Evolutionary conservation across 1,140 invertebrate genomes (phyloP).

Genomic region (Apis laboriosa): DNA sequence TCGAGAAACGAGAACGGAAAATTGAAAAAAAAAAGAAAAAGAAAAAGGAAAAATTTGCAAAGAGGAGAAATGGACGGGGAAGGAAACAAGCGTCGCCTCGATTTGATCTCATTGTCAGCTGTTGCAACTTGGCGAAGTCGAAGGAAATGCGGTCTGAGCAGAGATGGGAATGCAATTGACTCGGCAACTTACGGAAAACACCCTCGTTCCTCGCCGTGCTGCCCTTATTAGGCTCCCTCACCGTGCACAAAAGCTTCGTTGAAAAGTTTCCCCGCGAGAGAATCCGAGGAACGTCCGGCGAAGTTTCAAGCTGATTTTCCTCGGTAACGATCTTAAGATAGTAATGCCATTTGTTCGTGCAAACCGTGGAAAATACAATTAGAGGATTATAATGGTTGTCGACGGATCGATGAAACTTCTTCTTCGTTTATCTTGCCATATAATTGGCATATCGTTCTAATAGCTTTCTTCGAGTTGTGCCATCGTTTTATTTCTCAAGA

Average conservation of each 20-base stretch:
- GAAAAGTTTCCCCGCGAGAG: slow-evolving; percentile 19
- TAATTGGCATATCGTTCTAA: neutral
- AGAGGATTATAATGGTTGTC: neutral
- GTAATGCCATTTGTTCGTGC: neutral
- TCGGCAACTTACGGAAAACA: slow-evolving; percentile 38
- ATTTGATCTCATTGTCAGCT: slow-evolving; percentile 12
- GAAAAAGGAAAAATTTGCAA: neutral
- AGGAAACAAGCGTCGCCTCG: slow-evolving; percentile 31
- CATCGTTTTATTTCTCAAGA: neutral
- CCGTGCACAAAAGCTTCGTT: slow-evolving; percentile 23
- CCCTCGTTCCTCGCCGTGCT: neutral
- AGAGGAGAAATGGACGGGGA: neutral
- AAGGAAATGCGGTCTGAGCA: slow-evolving; percentile 14
- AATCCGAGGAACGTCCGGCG: slow-evolving; percentile 1
- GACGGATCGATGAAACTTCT: neutral
- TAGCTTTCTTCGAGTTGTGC: neutral
- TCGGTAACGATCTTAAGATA: neutral
- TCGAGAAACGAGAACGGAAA: neutral
- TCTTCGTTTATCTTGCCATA: neutral
- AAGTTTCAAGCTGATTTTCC: slow-evolving; percentile 10
- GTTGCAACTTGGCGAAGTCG: neutral
- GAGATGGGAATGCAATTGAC: slow-evolving; percentile 25
- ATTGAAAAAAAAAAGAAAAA: neutral
- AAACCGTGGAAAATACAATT: neutral
- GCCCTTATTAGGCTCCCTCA: slow-evolving; percentile 33